Conservation (phyloP, 2,113 vertebrate genomes). For the Thamnophis sirtalis region DNA sequence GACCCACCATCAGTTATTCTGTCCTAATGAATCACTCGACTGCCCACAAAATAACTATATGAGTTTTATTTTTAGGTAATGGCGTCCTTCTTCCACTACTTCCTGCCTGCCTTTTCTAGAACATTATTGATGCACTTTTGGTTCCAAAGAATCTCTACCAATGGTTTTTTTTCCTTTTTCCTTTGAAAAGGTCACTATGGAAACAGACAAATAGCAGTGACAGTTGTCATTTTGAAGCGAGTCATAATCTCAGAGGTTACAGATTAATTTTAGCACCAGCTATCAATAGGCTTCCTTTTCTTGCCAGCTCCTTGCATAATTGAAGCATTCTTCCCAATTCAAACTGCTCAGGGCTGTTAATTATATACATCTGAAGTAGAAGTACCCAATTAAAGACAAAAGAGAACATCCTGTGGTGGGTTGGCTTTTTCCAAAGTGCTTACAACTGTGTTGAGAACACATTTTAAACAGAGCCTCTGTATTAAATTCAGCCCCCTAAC, state of each 20-base stretch:
- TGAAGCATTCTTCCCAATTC: constrained; percentile 6
- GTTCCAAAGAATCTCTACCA: neutral
- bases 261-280: constrained; percentile 11
- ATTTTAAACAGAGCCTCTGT: neutral
- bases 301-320: constrained; percentile 27
- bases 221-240: neutral
- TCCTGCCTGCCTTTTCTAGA: constrained; percentile 20
- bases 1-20: neutral
- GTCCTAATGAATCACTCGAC: neutral
- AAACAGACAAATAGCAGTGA: constrained; percentile 5
- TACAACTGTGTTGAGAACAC: neutral
- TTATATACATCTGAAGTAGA: constrained; percentile 25
- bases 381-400: constrained; percentile 37
- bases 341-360: constrained; percentile 4
- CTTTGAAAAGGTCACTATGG: neutral
- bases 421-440: neutral
- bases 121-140: constrained; percentile 1
- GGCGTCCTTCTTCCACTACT: neutral
- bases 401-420: neutral
- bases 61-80: constrained; percentile 11
- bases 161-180: constrained; percentile 1
- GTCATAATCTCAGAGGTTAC: neutral
- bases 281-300: constrained; percentile 8
- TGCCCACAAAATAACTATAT: constrained; percentile 1
- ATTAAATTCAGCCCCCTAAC: neutral